Evolutionary conservation across 1,140 invertebrate genomes (phyloP).

Genomic region (Polypedilum pembai): DNA sequence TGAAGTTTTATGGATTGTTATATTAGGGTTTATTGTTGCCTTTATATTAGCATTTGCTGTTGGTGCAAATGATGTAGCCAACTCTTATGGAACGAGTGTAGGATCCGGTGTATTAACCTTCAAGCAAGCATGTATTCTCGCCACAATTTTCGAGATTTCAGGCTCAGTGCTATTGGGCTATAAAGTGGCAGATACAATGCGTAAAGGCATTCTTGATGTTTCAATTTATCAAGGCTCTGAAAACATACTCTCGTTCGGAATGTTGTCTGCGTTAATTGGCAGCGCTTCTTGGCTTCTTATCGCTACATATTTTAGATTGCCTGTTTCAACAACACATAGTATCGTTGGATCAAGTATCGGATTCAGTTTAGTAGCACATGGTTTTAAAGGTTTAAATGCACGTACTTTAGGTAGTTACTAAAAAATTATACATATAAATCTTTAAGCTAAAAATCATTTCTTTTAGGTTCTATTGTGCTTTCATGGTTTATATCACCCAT

Average conservation of each 20-base stretch:
- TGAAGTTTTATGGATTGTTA: constrained; percentile 73
- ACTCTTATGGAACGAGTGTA: constrained; percentile 96
- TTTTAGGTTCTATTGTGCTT: constrained; percentile 51
- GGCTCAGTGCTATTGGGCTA: constrained; percentile 82
- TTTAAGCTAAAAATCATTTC: background rate
- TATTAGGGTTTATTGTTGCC: constrained; percentile 86
- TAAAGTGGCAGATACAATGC: constrained; percentile 97
- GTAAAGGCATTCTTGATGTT: constrained; percentile 93
- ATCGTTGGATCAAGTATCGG: constrained; percentile 97
- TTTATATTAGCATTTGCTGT: constrained; percentile 95
- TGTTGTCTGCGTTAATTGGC: constrained; percentile 78
- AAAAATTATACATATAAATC: background rate
- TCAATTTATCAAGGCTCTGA: constrained; percentile 60
- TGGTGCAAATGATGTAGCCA: constrained; percentile 98
- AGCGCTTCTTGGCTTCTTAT: constrained; percentile 89
- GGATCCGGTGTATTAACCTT: constrained; percentile 94
- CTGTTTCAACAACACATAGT: constrained; percentile 97
- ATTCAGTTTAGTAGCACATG: constrained; percentile 88
- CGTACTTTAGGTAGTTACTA: constrained; percentile 57
- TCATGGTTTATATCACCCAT: constrained; percentile 98
- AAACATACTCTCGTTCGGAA: constrained; percentile 86
- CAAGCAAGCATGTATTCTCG: constrained; percentile 84
- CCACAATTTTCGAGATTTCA: constrained; percentile 90
- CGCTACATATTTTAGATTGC: constrained; percentile 89
- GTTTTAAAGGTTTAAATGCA: constrained; percentile 81